Evolutionary conservation across 2,888 invertebrate genomes (phyloP).

Genomic region (Macaria liturata): DNA sequence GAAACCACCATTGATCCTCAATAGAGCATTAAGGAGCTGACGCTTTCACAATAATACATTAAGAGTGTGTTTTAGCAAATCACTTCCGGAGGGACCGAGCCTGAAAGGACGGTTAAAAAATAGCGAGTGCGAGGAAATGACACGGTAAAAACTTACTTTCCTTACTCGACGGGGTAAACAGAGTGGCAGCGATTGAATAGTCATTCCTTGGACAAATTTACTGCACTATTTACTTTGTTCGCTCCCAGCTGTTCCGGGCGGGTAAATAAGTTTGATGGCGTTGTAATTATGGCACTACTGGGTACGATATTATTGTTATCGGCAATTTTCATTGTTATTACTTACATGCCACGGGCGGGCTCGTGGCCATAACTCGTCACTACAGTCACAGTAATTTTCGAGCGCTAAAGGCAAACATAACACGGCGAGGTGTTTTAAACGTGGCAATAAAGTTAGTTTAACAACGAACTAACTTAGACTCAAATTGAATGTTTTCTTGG

Average conservation of each 20-base stretch:
- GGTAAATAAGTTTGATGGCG: constrained; percentile 59
- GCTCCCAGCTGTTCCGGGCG: constrained; percentile 18
- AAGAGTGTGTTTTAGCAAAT: constrained; percentile 80
- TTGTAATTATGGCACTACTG: constrained; percentile 55
- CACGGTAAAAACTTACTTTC: constrained; percentile 67
- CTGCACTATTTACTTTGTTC: constrained; percentile 30
- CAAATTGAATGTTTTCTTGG: not conserved
- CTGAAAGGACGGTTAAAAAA: constrained; percentile 66
- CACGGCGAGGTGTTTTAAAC: constrained; percentile 9
- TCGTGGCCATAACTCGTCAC: constrained; percentile 46
- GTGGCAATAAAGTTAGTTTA: constrained; percentile 1
- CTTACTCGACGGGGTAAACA: constrained; percentile 56
- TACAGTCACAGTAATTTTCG: constrained; percentile 44
- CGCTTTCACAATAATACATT: constrained; percentile 76
- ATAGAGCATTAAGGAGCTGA: constrained; percentile 75
- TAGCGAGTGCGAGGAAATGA: constrained; percentile 77
- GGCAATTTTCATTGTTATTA: constrained; percentile 55
- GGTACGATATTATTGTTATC: constrained; percentile 51
- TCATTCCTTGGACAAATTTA: constrained; percentile 62
- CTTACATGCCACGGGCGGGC: constrained; percentile 48
- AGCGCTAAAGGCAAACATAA: constrained; percentile 40
- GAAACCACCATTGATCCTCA: constrained; percentile 71
- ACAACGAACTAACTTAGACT: not conserved
- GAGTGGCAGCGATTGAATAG: constrained; percentile 77
- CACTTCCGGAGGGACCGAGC: constrained; percentile 68